These are phyloP conservation scores for Aphidius gifuensis DNA, from an alignment of 1,140 invertebrate species.

Conservation along the genomic window DNA sequence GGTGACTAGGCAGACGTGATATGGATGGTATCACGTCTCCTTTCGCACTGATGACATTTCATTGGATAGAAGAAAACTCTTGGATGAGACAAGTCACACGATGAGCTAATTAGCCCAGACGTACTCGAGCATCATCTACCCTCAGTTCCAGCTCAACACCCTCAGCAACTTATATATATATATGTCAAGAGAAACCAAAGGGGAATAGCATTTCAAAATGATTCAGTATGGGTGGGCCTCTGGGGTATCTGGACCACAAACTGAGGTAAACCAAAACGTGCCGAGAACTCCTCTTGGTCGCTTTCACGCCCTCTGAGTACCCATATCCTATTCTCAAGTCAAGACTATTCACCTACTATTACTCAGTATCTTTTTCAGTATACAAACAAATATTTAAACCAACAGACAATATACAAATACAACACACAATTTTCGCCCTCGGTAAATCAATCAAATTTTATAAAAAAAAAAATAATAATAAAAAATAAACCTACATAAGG, in stretches of 20 bases:
- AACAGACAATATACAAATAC: background rate
- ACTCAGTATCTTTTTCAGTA: background rate
- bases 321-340: background rate
- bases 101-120: conserved; percentile 4
- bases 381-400: background rate
- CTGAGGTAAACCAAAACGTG: conserved; percentile 1
- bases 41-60: too few species aligned
- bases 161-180: background rate
- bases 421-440: background rate
- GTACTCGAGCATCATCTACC: conserved; percentile 10
- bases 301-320: conserved; percentile 28
- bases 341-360: background rate
- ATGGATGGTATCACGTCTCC: too few species aligned
- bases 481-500: background rate
- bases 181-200: too few species aligned
- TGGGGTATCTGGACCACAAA: conserved; percentile 1
- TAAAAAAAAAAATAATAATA: background rate
- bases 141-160: background rate
- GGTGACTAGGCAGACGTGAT: too few species aligned
- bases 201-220: too few species aligned
- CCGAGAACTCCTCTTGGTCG: conserved; percentile 1
- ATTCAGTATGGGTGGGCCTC: background rate
- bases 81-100: conserved; percentile 4
- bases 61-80: background rate
- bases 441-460: background rate